Base-by-base conservation (phyloP, 1,140 invertebrate genomes). In the Lerema accius region DNA sequence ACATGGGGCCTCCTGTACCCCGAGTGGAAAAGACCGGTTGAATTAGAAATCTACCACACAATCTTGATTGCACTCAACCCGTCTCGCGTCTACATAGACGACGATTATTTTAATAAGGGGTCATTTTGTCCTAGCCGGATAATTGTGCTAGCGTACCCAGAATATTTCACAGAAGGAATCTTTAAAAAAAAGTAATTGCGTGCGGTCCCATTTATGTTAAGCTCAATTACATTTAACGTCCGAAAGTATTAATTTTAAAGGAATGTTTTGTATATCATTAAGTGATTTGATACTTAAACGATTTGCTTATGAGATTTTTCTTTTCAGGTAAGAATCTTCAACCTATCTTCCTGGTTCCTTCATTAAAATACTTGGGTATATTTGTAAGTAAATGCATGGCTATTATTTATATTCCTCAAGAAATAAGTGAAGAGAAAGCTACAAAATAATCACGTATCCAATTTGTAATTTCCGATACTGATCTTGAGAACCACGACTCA, bases 51-150 rank as follows among this genome's bases (percentile, higher is more conserved):
- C 73, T 67, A 65, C 50, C 42, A 50, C 32, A 49, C 51, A 55
- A 61, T 60, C 65, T 67, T 68, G 65, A 72, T 70, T 66, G 63
- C 42, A 59, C 35, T 61, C 48, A 64, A 59, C 53, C 28, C 55
- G 32, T 55, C 67, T 23, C 16, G 23, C n/a, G 5, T 51, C 15
- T 53, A 42, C 53, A 28, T 55, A 55, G 37, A 55, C 48, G 14
- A 28, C 72, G 50, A 83, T 84, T 84, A 84, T 73, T 76, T 73
- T 83, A 84, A 84, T 84, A 76, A 73, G 65, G 60, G 63, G 66
- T 77, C 70, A 79, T 82, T 83, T 81, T 73, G 76, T 84, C 75
- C 73, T 74, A 65, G 63, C 58, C 26, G 40, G 42, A 73, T 73
- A 79, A 79, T 80, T 74, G 67, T 49, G 40, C 5, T 28, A 42